phyloP scores from a whole-genome alignment of 2,888 invertebrate genomes.

The Dynastes maya region DNA sequence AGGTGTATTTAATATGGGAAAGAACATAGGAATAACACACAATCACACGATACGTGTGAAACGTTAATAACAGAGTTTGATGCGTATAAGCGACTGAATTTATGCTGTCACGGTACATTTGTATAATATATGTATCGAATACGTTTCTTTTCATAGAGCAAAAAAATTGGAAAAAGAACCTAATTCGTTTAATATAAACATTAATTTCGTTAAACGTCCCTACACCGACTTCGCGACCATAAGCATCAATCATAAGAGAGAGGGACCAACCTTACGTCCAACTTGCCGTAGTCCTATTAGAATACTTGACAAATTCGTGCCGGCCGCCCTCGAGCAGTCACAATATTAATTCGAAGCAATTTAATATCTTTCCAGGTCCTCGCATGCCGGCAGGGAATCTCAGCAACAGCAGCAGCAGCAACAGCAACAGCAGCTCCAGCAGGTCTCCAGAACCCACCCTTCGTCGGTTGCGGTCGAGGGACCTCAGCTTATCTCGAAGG shows the following conservation, averaged over 20 bases:
- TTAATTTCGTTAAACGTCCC: constrained; percentile 18
- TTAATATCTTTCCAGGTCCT: constrained; percentile 60
- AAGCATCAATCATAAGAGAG: constrained; percentile 16
- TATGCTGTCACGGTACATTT: not conserved
- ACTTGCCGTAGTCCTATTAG: constrained; percentile 12
- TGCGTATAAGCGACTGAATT: not conserved
- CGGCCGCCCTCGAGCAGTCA: constrained; percentile 9
- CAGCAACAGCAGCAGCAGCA: constrained; percentile 35
- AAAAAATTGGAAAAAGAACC: not conserved
- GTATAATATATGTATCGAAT: not conserved
- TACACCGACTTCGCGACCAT: not conserved
- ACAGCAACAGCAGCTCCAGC: constrained; percentile 54
- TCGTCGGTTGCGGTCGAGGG: constrained; percentile 61
- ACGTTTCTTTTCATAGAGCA: not conserved
- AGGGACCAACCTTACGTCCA: not conserved
- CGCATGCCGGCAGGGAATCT: constrained; percentile 60
- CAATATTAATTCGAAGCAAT: constrained; percentile 48
- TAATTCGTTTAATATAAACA: constrained; percentile 10
- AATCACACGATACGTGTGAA: constrained; percentile 30
- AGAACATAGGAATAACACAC: constrained; percentile 16
- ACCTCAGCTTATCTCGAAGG: constrained; percentile 70
- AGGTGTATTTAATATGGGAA: not conserved
- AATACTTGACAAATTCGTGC: constrained; percentile 38
- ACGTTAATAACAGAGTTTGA: constrained; percentile 7
- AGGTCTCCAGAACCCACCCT: constrained; percentile 60